These are phyloP conservation scores for Cephus pygmeus DNA, from an alignment of 2,888 invertebrate genomes.

Conservation along the genomic window DNA sequence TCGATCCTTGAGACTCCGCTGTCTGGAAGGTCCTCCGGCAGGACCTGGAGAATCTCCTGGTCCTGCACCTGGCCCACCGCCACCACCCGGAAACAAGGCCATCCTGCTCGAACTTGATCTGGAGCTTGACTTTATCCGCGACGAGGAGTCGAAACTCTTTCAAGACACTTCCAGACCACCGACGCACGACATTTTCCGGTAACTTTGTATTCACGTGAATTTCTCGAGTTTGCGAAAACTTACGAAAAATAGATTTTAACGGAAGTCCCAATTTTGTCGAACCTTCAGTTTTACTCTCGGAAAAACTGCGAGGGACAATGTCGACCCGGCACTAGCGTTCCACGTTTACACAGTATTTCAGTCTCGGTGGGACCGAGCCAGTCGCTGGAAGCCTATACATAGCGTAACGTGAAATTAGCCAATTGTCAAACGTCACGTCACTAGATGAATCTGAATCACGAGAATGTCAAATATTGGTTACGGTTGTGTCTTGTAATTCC, in stretches of 20 bases:
- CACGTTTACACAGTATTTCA: neutral
- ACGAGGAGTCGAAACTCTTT: neutral
- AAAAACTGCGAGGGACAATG: neutral
- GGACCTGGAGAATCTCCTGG: constrained; percentile 19
- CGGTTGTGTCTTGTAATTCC: neutral
- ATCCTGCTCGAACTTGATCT: constrained; percentile 28
- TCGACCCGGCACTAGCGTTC: neutral
- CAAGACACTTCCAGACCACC: neutral
- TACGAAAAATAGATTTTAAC: neutral
- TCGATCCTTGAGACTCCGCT: constrained; percentile 82
- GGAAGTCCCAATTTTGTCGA: neutral
- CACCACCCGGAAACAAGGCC: constrained; percentile 56
- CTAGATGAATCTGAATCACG: neutral
- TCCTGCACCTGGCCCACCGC: neutral
- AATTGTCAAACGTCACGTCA: neutral
- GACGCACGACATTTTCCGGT: neutral
- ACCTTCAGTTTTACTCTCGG: neutral
- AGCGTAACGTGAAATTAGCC: neutral
- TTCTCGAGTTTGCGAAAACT: neutral
- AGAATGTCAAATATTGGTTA: neutral
- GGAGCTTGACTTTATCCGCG: neutral
- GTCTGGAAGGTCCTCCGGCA: constrained; percentile 72
- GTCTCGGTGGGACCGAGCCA: neutral
- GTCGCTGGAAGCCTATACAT: neutral
- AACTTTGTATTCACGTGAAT: neutral